Evolutionary conservation across 2,113 vertebrate species (phyloP).

Genomic region (Pungitius pungitius): DNA sequence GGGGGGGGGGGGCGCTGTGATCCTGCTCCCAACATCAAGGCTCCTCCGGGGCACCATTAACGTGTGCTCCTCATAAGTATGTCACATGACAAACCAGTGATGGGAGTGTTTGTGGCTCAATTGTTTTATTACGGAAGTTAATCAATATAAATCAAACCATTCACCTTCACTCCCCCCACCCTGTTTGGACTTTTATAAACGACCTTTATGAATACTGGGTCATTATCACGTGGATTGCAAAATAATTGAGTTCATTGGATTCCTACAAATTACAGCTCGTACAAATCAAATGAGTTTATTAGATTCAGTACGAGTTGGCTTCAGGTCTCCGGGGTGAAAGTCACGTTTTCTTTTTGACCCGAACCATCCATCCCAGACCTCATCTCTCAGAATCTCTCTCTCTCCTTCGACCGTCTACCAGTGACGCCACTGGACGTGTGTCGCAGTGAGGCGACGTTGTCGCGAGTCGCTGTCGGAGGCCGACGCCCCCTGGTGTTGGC

Average conservation of each 20-base stretch:
- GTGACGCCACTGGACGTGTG: background rate
- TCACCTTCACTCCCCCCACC: no score
- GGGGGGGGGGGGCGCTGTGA: constrained; percentile 39
- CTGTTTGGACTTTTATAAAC: no score
- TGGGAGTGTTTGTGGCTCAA: no score
- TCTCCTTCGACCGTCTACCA: background rate
- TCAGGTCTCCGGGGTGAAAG: background rate
- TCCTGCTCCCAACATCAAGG: constrained; percentile 45
- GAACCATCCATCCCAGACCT: background rate
- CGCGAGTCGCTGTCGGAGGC: background rate
- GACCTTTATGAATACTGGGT: background rate
- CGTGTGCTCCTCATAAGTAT: background rate
- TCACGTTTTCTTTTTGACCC: background rate
- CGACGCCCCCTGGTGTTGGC: background rate
- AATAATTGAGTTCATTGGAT: background rate
- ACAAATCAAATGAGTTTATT: background rate
- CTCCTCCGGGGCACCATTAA: constrained; percentile 31
- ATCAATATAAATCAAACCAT: no score
- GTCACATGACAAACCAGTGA: no score
- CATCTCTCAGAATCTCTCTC: background rate
- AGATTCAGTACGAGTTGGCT: background rate
- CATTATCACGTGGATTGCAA: background rate
- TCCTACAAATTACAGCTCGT: background rate
- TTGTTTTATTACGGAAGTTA: no score
- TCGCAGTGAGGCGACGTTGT: no score